A percentile compares a stretch with the other conserved stretches of the same genome.
phyloP scores from a whole-genome alignment of 2,888 invertebrate genomes.

The Eilema depressum region DNA sequence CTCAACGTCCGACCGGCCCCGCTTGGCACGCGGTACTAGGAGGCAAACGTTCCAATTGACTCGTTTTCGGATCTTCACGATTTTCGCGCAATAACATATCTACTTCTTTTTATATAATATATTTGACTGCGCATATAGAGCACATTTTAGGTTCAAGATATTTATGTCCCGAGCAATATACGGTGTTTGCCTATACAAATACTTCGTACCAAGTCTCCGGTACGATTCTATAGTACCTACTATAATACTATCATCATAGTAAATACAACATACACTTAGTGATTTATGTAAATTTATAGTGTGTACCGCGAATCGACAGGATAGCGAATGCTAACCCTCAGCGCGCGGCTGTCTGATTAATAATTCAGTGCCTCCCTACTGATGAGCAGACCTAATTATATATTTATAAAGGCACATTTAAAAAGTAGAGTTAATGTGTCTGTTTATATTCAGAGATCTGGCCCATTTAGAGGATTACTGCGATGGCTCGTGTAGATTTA shows the following conservation, averaged over 20 bases:
- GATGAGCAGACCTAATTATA: slow-evolving; percentile 42
- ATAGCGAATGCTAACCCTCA: slow-evolving; percentile 3
- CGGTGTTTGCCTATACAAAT: too few relatives aligned
- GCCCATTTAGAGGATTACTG: slow-evolving; percentile 32
- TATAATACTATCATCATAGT: not conserved
- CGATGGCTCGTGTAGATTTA: not conserved
- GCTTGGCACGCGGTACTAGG: too few relatives aligned
- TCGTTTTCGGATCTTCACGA: too few relatives aligned
- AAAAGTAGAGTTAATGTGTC: slow-evolving; percentile 23
- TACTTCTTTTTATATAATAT: too few relatives aligned
- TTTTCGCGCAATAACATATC: too few relatives aligned
- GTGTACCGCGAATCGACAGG: not conserved
- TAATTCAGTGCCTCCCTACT: slow-evolving; percentile 37
- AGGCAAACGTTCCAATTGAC: too few relatives aligned
- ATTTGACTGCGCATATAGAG: too few relatives aligned
- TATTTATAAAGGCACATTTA: slow-evolving; percentile 38
- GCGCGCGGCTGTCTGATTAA: slow-evolving; percentile 22
- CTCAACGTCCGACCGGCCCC: too few relatives aligned
- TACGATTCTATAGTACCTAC: too few relatives aligned
- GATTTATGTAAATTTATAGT: not conserved
- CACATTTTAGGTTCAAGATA: too few relatives aligned
- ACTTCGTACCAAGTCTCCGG: too few relatives aligned
- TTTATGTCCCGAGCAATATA: too few relatives aligned
- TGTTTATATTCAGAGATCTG: slow-evolving; percentile 31
- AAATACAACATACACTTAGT: not conserved